Conservation (phyloP, 2,113 vertebrate species). For the Tamias sibiricus region DNA sequence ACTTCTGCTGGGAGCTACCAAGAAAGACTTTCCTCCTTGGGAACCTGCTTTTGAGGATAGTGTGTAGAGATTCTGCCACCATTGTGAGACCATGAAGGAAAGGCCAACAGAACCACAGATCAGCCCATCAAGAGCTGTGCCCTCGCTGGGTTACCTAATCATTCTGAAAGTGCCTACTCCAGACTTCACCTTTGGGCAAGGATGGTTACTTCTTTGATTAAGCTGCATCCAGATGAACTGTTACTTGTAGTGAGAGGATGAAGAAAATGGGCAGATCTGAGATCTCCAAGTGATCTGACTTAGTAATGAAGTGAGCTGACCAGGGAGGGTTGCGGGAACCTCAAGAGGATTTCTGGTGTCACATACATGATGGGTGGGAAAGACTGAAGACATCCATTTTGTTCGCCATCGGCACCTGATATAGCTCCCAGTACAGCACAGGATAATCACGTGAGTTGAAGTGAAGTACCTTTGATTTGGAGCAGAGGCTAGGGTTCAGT, state of each 20-base stretch:
- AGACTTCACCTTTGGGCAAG: neutral
- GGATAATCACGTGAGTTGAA: neutral
- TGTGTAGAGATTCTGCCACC: neutral
- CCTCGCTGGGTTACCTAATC: neutral
- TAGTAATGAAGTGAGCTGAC: neutral
- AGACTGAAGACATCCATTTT: neutral
- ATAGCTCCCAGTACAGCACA: too few relatives aligned
- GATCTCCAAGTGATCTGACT: neutral
- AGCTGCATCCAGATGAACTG: neutral
- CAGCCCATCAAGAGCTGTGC: neutral
- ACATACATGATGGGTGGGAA: neutral
- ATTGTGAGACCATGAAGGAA: neutral
- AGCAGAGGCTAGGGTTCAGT: neutral
- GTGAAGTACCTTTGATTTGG: neutral
- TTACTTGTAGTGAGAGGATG: neutral
- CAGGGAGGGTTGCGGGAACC: fast-evolving
- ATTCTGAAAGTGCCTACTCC: neutral
- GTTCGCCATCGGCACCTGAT: neutral
- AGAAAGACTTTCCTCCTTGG: neutral
- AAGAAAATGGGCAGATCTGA: neutral
- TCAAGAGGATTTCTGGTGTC: neutral
- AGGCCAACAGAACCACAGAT: neutral
- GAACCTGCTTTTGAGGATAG: neutral
- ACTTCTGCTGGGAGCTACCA: neutral
- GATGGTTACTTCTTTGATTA: neutral